Evolutionary conservation across 2,113 vertebrate species (phyloP).

Genomic region (pig (Sus scrofa)): DNA sequence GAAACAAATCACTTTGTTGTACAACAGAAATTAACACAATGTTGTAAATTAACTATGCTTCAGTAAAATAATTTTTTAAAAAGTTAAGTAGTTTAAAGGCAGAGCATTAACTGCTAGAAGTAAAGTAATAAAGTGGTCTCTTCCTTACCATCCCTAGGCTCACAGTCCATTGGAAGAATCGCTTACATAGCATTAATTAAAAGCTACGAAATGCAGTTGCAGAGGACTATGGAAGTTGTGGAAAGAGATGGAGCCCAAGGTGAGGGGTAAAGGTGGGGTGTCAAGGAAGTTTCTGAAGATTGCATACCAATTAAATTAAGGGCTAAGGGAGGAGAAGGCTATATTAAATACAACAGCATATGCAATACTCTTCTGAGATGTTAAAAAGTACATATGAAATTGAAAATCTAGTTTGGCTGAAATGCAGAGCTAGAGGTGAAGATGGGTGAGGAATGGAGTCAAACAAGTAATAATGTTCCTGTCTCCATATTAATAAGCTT

Average conservation of each 20-base stretch:
- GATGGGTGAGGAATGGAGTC: background rate
- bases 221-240: background rate
- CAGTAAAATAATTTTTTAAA: too few species aligned
- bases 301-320: background rate
- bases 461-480: background rate
- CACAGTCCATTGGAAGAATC: background rate
- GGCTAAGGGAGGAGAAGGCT: background rate
- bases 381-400: background rate
- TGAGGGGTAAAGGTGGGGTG: background rate
- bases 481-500: background rate
- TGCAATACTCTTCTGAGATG: background rate
- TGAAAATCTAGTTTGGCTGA: background rate
- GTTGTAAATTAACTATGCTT: too few species aligned
- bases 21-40: too few species aligned
- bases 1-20: too few species aligned
- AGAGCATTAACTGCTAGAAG: background rate
- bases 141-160: background rate
- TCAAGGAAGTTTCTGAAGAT: background rate
- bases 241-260: background rate
- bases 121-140: background rate
- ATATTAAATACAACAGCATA: background rate
- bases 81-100: background rate
- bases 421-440: background rate
- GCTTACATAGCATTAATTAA: background rate
- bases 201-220: too few species aligned